Base-by-base conservation (phyloP, 64 coral and sea anemone species). In the Stichodactyla mertensii region DNA sequence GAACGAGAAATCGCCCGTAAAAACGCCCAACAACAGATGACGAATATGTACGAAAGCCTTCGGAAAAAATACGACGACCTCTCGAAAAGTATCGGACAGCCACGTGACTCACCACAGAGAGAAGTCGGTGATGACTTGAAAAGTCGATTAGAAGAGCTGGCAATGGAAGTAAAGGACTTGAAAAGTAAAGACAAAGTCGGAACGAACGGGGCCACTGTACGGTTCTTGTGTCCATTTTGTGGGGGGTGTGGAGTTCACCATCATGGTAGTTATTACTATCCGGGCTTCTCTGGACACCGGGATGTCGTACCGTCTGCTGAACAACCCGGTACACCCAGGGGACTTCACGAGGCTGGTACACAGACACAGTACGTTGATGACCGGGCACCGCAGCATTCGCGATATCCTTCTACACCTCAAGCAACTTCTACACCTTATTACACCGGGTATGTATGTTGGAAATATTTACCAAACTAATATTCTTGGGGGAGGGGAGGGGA, bases 51-150 rank as follows among this genome's bases (percentile, higher is more conserved):
- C 85, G 91, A 96, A 27, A 86, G 84, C 51, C 86, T 96, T 31
- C 91, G 88, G 78, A 96, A 93, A 77, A 96, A 96, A 60, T 96
- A 96, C 88, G 94, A 96, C 51, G 94, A 89, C 53, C 61, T 96
- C 9, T 91, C 94, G 28, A 93, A 61, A 19, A 83, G 86, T 70
- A 55, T 93, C 52, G 74, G 79, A 16, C 67, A 92, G 18, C 80
- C 71, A 13, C 52, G 51, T 60, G 88, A 93, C n/a, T 55, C 71
- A 54, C 85, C 86, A 7, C 91, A 87, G 53, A 10, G 85, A 19
- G 79, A 82, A 51, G 31, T 80, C 19, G 15, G 87, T 6, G 91
- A 93, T 64, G 94, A 96, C 62, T 85, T 96, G 55, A 92, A 87
- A 66, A 83, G 19, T 8, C 91, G 88, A n/a, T 82, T 96, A 15